These are phyloP conservation scores for Sinocyclocheilus anophthalmus DNA, from an alignment of 2,113 vertebrate genomes.

Conservation along the genomic window DNA sequence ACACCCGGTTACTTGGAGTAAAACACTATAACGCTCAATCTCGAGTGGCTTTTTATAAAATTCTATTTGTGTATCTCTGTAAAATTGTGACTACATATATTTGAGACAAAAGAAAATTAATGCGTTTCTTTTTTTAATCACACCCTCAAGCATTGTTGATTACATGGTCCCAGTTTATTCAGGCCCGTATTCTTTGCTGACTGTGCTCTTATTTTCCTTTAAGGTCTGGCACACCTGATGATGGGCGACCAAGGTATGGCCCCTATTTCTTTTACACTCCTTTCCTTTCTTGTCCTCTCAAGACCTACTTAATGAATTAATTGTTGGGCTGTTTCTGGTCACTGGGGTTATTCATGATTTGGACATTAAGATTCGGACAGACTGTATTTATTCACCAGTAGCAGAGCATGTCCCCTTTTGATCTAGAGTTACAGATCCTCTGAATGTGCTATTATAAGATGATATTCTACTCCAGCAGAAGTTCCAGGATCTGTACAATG, in stretches of 20 bases:
- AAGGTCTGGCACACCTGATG: conserved; percentile 99
- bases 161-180: conserved; percentile 84
- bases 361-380: neutral
- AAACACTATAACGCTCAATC: too few relatives aligned
- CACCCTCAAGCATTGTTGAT: conserved; percentile 85
- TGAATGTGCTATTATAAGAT: too few relatives aligned
- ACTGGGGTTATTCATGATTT: neutral
- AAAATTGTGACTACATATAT: too few relatives aligned
- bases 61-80: too few relatives aligned
- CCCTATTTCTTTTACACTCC: conserved; percentile 78
- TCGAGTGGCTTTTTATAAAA: too few relatives aligned
- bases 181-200: conserved; percentile 85
- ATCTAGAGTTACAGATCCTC: too few relatives aligned
- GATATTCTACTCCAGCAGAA: too few relatives aligned
- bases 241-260: conserved; percentile 99
- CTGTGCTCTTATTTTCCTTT: conserved; percentile 99
- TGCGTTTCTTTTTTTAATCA: neutral
- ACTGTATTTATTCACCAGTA: neutral
- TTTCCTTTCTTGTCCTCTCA: neutral
- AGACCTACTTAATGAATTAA: conserved; percentile 7
- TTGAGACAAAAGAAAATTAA: too few relatives aligned
- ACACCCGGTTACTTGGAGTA: too few relatives aligned
- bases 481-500: too few relatives aligned
- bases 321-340: too few relatives aligned
- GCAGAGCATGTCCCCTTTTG: neutral